Percentiles rank a stretch among this genome's conserved stretches.
phyloP scores from a whole-genome alignment of 2,888 invertebrate genomes.

The Nomada fucata region DNA sequence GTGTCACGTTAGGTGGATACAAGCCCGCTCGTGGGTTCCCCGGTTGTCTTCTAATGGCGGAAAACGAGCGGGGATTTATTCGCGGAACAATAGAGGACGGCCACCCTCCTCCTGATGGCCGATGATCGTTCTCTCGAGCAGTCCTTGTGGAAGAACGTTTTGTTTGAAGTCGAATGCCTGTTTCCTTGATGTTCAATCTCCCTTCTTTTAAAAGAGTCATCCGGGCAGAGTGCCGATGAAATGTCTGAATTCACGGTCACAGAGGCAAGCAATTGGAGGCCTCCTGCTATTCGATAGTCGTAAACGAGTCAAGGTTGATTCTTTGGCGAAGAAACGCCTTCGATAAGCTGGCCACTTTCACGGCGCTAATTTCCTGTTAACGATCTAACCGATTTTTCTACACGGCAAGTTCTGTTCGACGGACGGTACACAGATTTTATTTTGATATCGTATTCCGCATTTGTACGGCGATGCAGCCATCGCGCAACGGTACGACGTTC shows the following conservation, averaged over 20 bases:
- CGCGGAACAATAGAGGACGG: conserved; percentile 49
- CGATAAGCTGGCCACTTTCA: not conserved
- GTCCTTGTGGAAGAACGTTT: conserved; percentile 42
- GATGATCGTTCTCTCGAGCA: conserved; percentile 51
- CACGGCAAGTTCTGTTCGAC: too few species aligned
- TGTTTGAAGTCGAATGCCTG: conserved; percentile 44
- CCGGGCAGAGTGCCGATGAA: conserved; percentile 8
- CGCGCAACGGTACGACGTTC: not conserved
- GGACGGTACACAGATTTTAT: not conserved
- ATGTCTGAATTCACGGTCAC: conserved; percentile 23
- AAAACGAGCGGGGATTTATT: conserved; percentile 41
- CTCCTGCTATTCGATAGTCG: not conserved
- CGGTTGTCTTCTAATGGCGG: conserved; percentile 10
- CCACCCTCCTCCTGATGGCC: conserved; percentile 33
- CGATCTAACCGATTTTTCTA: not conserved
- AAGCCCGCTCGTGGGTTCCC: conserved; percentile 9
- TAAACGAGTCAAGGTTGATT: conserved; percentile 21
- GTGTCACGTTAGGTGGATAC: not conserved
- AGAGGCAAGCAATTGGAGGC: not conserved
- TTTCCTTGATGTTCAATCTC: conserved; percentile 37
- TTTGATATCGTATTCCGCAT: not conserved
- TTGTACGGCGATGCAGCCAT: not conserved
- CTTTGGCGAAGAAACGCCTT: not conserved
- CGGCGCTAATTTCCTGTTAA: not conserved
- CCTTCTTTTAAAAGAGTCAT: conserved; percentile 10